phyloP scores from a whole-genome alignment of 2,797 vertebrate genomes.

The Oreortyx pictus region DNA sequence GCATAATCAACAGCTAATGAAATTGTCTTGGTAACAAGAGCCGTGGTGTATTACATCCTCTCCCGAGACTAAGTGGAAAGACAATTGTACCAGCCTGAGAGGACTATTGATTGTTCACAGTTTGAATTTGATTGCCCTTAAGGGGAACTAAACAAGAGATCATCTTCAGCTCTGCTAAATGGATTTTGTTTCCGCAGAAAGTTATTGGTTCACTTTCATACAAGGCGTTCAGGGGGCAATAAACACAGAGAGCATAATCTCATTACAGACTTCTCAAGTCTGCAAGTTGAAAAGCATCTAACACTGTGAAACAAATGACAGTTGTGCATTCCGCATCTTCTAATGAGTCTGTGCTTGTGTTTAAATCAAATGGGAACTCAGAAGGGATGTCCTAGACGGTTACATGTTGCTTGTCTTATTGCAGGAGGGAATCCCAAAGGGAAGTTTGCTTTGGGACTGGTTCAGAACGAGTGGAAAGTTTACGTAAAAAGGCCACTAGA shows the following conservation, averaged over 20 bases:
- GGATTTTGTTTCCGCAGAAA: slow-evolving; percentile 65
- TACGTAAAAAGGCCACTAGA: slow-evolving; percentile 94
- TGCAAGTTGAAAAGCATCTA: not conserved
- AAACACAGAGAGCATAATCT: not conserved
- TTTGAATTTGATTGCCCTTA: slow-evolving; percentile 80
- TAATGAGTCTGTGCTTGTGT: not conserved
- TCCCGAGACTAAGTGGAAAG: slow-evolving; percentile 74
- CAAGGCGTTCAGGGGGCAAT: not conserved
- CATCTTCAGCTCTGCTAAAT: slow-evolving; percentile 68
- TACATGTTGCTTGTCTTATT: not conserved
- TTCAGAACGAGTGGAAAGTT: slow-evolving; percentile 97
- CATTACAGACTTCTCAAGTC: slow-evolving; percentile 5
- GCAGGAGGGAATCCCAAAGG: slow-evolving; percentile 93
- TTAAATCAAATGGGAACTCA: not conserved
- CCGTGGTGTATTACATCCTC: slow-evolving; percentile 75
- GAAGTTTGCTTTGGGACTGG: slow-evolving; percentile 93
- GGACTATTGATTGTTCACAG: slow-evolving; percentile 80
- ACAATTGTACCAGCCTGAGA: slow-evolving; percentile 71
- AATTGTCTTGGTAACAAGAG: slow-evolving; percentile 82
- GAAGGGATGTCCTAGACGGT: not conserved
- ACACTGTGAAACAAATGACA: not conserved
- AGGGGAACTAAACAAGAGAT: slow-evolving; percentile 71
- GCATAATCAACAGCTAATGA: slow-evolving; percentile 84
- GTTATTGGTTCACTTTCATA: slow-evolving; percentile 58
- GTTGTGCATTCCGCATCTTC: not conserved